Evolutionary conservation across 2,113 vertebrate species (phyloP).

Genomic region (Amphiprion ocellaris): DNA sequence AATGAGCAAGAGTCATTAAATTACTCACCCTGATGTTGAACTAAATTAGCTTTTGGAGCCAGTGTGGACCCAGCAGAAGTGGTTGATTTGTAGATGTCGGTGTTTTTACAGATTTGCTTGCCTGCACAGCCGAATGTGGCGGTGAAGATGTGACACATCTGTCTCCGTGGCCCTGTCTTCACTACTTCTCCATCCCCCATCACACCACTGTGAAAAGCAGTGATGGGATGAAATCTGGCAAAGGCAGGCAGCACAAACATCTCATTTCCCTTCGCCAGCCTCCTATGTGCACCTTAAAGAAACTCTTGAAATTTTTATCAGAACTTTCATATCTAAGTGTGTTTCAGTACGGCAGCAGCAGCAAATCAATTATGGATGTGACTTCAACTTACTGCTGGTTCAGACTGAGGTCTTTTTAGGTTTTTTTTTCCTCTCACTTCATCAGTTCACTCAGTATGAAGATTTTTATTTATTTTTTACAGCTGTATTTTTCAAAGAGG

Average conservation of each 20-base stretch:
- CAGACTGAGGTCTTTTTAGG: conserved; percentile 22
- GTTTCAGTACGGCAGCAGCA: conserved; percentile 49
- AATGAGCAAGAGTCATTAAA: not conserved
- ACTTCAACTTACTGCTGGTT: conserved; percentile 40
- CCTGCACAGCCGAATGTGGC: not conserved
- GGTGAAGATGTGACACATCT: conserved; percentile 18
- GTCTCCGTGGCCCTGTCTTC: conserved; percentile 7
- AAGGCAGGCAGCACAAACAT: conserved; percentile 21
- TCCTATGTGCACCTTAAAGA: conserved; percentile 58
- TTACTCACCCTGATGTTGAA: not conserved
- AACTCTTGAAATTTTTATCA: conserved; percentile 73
- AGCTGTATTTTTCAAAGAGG: too few relatives aligned
- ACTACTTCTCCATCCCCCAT: conserved; percentile 13
- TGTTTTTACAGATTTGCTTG: not conserved
- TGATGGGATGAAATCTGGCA: conserved; percentile 30
- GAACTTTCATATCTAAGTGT: conserved; percentile 58
- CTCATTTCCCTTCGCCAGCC: conserved; percentile 27
- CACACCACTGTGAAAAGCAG: conserved; percentile 10
- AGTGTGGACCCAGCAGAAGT: not conserved
- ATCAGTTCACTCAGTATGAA: not conserved
- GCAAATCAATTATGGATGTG: conserved; percentile 76
- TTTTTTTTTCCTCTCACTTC: not conserved
- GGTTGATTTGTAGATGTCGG: not conserved
- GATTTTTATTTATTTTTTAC: too few relatives aligned
- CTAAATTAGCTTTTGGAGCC: not conserved